phyloP scores from a whole-genome alignment of 2,888 invertebrate species.

The Synanthedon andrenaeformis region DNA sequence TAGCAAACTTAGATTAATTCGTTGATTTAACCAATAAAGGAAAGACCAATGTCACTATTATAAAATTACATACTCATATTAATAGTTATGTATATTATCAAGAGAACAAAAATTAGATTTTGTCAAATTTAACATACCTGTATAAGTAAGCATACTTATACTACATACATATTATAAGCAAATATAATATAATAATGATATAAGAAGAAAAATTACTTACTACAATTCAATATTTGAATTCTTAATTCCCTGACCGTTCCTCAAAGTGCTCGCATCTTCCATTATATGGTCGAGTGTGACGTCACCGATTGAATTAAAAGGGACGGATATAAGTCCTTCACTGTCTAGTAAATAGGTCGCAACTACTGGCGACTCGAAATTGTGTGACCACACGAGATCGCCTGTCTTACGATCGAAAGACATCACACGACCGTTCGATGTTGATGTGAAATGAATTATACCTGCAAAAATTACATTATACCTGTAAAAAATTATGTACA shows the following conservation, averaged over 20 bases:
- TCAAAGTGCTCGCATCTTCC: conserved; percentile 67
- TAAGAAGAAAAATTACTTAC: conserved; percentile 46
- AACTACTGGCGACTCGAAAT: conserved; percentile 90
- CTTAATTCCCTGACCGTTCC: conserved; percentile 70
- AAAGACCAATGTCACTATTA: no score
- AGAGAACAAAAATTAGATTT: no score
- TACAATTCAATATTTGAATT: conserved; percentile 72
- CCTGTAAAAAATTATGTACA: not conserved
- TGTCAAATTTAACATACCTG: no score
- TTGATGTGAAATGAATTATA: conserved; percentile 89
- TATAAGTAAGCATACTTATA: not conserved
- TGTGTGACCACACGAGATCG: conserved; percentile 86
- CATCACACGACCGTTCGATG: conserved; percentile 86
- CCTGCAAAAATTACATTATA: conserved; percentile 1
- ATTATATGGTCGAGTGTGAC: conserved; percentile 81
- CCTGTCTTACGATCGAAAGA: conserved; percentile 88
- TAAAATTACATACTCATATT: no score
- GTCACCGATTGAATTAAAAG: conserved; percentile 90
- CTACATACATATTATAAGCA: not conserved
- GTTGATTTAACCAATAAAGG: no score
- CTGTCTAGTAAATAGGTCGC: conserved; percentile 85
- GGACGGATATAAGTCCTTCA: conserved; percentile 84
- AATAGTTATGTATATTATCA: no score
- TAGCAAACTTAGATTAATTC: no score
- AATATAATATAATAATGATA: not conserved